phyloP scores from a whole-genome alignment of 2,797 vertebrate species.

The Columba guinea region DNA sequence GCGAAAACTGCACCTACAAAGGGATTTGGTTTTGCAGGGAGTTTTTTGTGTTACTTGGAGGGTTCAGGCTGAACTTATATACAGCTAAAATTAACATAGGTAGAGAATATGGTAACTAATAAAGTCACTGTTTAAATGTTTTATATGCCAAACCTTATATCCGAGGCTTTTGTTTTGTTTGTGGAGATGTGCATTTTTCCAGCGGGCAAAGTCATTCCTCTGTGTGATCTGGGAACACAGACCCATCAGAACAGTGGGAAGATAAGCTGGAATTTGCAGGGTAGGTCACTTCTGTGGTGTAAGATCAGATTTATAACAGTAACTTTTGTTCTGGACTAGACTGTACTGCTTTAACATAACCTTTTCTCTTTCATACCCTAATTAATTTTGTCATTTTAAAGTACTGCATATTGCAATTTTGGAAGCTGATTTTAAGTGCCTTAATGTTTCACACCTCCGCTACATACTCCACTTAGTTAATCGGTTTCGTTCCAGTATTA shows the following conservation, averaged over 20 bases:
- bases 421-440: neutral
- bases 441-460: neutral
- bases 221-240: fast-evolving
- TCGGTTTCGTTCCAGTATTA: neutral
- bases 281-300: neutral
- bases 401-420: neutral
- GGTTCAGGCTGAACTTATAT: neutral
- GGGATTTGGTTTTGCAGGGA: neutral
- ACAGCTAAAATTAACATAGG: no score
- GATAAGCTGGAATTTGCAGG: neutral
- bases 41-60: neutral
- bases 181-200: neutral
- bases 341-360: neutral
- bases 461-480: fast-evolving
- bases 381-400: neutral
- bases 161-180: neutral
- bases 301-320: neutral
- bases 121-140: neutral
- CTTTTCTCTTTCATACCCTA: neutral
- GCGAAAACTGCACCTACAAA: neutral
- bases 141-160: neutral
- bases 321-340: neutral
- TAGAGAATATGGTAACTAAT: neutral
- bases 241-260: neutral
- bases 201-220: neutral